Percentiles rank a stretch among this genome's conserved stretches.
Conservation (phyloP, 2,113 vertebrate genomes). For the Xenopus borealis region DNA sequence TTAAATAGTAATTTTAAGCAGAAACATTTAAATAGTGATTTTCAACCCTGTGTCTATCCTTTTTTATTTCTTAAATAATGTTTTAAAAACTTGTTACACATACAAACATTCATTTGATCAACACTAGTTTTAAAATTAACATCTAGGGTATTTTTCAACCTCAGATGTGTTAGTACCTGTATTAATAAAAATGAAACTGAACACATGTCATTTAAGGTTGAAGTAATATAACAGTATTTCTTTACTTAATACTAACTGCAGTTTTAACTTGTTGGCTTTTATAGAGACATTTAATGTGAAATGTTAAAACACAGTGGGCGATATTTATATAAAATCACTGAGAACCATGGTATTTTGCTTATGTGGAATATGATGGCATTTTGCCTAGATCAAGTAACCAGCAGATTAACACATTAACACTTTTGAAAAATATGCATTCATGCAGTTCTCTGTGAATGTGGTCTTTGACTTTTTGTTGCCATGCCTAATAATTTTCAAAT, state of each 20-base stretch:
- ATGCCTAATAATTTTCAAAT: slow-evolving; percentile 68
- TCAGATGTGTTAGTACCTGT: slow-evolving; percentile 32
- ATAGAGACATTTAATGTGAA: slow-evolving; percentile 65
- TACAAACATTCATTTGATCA: no score
- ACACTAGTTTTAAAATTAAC: no score
- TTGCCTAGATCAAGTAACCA: slow-evolving; percentile 89
- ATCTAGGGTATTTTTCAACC: no score
- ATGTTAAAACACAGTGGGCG: slow-evolving; percentile 81
- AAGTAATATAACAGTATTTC: slow-evolving; percentile 55
- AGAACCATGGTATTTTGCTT: slow-evolving; percentile 70
- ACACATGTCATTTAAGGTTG: slow-evolving; percentile 53
- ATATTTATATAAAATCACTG: slow-evolving; percentile 77
- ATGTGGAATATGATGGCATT: slow-evolving; percentile 72
- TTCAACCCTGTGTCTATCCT: no score
- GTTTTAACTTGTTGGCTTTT: slow-evolving; percentile 71
- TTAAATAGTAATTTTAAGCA: no score
- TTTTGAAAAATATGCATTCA: slow-evolving; percentile 66
- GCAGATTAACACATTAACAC: slow-evolving; percentile 97
- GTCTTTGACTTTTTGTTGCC: slow-evolving; percentile 70
- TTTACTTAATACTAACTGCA: slow-evolving; percentile 53
- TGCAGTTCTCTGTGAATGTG: slow-evolving; percentile 72
- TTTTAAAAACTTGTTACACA: no score
- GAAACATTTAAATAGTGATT: no score
- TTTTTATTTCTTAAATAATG: no score
- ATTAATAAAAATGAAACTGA: slow-evolving; percentile 36